Evolutionary conservation across 2,797 vertebrate genomes (phyloP), one percentile per base, ranked within the genome.

Genomic region (Spinus pinus): DNA sequence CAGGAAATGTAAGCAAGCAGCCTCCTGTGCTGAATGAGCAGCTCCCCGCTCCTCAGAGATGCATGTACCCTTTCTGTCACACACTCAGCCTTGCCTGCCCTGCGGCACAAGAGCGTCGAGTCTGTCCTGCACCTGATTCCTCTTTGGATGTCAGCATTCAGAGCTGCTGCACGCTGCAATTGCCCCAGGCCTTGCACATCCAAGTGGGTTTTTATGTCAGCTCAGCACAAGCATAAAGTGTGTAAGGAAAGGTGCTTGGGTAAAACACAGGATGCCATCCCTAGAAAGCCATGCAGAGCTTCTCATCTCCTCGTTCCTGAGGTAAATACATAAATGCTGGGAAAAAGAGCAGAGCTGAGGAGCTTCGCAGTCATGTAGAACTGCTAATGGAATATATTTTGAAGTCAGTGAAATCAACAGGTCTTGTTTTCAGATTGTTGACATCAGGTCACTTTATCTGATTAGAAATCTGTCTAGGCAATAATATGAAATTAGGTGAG

Each of bases 1-100:
- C 30, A 9, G 3, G 53, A 37, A 74, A 58, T 58, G 18, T 51
- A 86, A 84, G 72, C 60, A 80, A 80, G 50, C 66, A 75, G 30
- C 47, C 82, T 92, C 28, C 72, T 93, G 53, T 90, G 57, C 90
- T 92, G 86, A 92, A 71, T 28, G 80, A 88, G 33, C 79, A 78
- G 54, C 89, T 78, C 72, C 30, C 27, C 50, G 14, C 42, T 89
- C 86, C 77, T 70, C 31, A 41, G 85, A 92, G 91, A 93, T 62
- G 44, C 56, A 42, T n/a, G 30, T 86, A 86, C 54, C 64, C 67
- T 93, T 93, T 82, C 83, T 4, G 0, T 66, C 72, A 61, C 54
- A 42, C 67, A 33, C 57, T 70, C 75, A 67, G 66, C 31, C 58
- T 90, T 93, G 44, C 53, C 46, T 67, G 33, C 86, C 79, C 82